phyloP scores from a whole-genome alignment of 2,113 vertebrate genomes.

The Cavia aperea region DNA sequence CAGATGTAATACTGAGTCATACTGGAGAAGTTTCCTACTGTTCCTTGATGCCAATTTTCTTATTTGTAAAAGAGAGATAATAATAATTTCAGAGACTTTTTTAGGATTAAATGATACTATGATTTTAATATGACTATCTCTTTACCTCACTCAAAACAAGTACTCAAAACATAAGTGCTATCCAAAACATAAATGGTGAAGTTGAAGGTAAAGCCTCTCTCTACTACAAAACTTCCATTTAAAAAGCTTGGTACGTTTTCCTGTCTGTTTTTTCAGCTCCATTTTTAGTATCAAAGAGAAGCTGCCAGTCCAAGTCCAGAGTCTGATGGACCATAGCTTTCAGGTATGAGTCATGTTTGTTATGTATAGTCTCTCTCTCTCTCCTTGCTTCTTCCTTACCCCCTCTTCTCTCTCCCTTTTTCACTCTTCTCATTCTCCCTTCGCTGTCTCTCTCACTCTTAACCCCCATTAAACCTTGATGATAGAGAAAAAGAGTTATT shows the following conservation, averaged over 20 bases:
- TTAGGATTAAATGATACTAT: not conserved
- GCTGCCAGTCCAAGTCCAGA: not conserved
- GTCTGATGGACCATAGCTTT: constrained; percentile 22
- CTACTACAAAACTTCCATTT: not conserved
- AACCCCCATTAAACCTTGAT: not conserved
- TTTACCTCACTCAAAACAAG: not conserved
- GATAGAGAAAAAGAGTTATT: not conserved
- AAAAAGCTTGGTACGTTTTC: not conserved
- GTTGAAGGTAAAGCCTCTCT: not conserved
- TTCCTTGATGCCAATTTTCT: not conserved
- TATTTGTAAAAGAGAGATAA: not conserved
- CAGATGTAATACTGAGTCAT: not conserved
- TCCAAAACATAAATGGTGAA: not conserved
- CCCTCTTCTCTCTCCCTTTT: not conserved
- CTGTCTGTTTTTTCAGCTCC: not conserved
- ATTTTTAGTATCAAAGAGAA: constrained; percentile 4
- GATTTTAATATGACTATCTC: not conserved
- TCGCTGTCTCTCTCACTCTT: not conserved
- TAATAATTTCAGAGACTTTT: not conserved
- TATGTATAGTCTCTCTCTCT: not conserved
- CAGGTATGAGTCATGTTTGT: not conserved
- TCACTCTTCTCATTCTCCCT: not conserved
- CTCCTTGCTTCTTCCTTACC: not conserved
- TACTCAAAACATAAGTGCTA: not conserved
- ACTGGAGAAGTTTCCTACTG: not conserved